A percentile compares a stretch with the other conserved stretches of the same genome.
Conservation (phyloP, 2,888 invertebrate genomes). For the Drosophila cognata region DNA sequence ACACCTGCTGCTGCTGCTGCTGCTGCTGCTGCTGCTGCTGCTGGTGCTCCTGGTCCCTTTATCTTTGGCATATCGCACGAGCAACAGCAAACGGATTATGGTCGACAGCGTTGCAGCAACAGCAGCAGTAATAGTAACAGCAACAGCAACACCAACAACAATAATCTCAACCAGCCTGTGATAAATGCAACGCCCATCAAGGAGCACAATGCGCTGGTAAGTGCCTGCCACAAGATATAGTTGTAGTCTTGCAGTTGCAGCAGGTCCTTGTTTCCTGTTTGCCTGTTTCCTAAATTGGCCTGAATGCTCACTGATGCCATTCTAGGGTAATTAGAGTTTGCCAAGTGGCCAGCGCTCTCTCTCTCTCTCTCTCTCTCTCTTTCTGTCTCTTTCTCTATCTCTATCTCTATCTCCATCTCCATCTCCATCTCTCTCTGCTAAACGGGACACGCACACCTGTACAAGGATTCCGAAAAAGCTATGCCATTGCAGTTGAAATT, state of each 20-base stretch:
- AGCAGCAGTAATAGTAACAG: slow-evolving; percentile 17
- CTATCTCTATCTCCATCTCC: too few species aligned
- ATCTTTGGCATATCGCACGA: slow-evolving; percentile 87
- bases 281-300: slow-evolving; percentile 9
- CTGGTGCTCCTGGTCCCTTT: slow-evolving; percentile 86
- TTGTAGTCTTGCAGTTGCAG: slow-evolving; percentile 23
- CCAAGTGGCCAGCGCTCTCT: slow-evolving; percentile 2
- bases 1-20: background rate
- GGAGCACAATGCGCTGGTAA: slow-evolving; percentile 71
- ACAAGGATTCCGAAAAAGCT: slow-evolving; percentile 27
- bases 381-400: background rate
- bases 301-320: slow-evolving; percentile 19
- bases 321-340: slow-evolving; percentile 49
- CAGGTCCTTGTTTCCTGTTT: background rate
- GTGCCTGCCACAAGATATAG: background rate
- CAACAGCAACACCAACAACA: slow-evolving; percentile 35
- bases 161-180: slow-evolving; percentile 65
- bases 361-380: background rate
- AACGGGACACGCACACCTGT: slow-evolving; percentile 1
- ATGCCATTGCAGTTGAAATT: slow-evolving; percentile 50
- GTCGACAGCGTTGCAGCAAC: slow-evolving; percentile 28
- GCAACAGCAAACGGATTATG: slow-evolving; percentile 67
- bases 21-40: background rate
- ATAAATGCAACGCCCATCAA: slow-evolving; percentile 67
- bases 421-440: too few species aligned